Conservation (phyloP, 2,888 invertebrate species). For the Amphipyra tragopoginis region DNA sequence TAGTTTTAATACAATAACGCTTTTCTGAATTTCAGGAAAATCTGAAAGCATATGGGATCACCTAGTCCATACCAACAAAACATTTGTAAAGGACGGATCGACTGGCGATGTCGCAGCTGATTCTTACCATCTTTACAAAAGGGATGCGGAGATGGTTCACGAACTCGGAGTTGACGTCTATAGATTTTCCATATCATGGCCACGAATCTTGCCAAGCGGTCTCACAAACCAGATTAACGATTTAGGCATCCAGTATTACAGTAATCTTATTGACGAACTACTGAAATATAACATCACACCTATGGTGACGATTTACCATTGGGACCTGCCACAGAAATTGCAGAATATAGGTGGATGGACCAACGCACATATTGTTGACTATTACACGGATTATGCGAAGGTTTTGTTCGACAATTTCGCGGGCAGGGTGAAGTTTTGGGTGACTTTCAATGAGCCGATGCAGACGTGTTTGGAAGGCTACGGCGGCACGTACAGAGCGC, state of each 20-base stretch:
- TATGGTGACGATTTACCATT: constrained; percentile 93
- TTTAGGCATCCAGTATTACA: constrained; percentile 94
- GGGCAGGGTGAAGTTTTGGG: constrained; percentile 92
- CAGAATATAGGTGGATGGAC: constrained; percentile 93
- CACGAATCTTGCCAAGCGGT: constrained; percentile 93
- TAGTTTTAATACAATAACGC: neutral
- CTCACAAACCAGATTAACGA: constrained; percentile 91
- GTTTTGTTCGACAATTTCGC: constrained; percentile 91
- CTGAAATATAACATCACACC: constrained; percentile 92
- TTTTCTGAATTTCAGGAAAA: constrained; percentile 86
- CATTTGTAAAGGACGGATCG: constrained; percentile 87
- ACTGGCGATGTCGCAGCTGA: constrained; percentile 92
- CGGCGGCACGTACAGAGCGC: constrained; percentile 90
- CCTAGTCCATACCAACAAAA: constrained; percentile 85
- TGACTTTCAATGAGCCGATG: constrained; percentile 94
- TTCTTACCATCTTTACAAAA: constrained; percentile 91
- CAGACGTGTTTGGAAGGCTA: constrained; percentile 89
- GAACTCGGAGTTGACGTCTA: constrained; percentile 92
- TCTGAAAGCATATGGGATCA: constrained; percentile 91
- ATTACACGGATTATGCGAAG: constrained; percentile 91
- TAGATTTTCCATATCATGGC: constrained; percentile 94
- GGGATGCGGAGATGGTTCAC: constrained; percentile 91
- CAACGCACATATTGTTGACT: constrained; percentile 91
- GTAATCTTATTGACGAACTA: constrained; percentile 93
- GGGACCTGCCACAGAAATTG: constrained; percentile 92